Percentiles rank a stretch among this genome's conserved stretches.
phyloP scores from a whole-genome alignment of 2,113 vertebrate species.

The Crocuta crocuta region DNA sequence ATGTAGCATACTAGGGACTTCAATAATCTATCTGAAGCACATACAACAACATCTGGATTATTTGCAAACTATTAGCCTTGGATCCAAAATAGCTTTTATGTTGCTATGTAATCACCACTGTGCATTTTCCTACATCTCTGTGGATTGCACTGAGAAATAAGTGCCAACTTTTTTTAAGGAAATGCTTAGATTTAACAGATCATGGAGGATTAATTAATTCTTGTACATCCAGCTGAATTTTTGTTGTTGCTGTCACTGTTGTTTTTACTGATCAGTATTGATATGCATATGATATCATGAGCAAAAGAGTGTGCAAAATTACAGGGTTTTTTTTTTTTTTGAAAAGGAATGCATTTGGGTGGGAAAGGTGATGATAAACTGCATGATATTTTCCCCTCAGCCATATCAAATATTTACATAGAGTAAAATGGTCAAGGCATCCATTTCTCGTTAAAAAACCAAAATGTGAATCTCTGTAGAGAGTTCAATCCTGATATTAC shows the following conservation, averaged over 20 bases:
- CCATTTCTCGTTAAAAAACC: background rate
- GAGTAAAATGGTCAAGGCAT: background rate
- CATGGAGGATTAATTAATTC: background rate
- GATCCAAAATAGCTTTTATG: background rate
- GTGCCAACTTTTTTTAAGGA: background rate
- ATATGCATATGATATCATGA: background rate
- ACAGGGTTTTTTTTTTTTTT: background rate
- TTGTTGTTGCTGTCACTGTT: background rate
- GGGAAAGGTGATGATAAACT: background rate
- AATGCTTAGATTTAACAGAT: background rate
- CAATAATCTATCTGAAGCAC: background rate
- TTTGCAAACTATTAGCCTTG: background rate
- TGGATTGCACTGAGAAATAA: background rate
- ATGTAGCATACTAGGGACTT: background rate
- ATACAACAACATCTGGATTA: background rate
- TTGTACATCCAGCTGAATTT: background rate
- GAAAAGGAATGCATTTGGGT: background rate
- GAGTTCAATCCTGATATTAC: background rate
- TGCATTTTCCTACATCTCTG: background rate
- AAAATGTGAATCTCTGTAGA: constrained; percentile 34
- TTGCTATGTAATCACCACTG: background rate
- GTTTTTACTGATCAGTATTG: background rate
- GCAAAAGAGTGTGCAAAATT: background rate
- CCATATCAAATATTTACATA: background rate
- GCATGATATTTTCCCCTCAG: background rate